Evolutionary conservation across 2,113 vertebrate genomes (phyloP).

Genomic region (Hepsetus odoe): DNA sequence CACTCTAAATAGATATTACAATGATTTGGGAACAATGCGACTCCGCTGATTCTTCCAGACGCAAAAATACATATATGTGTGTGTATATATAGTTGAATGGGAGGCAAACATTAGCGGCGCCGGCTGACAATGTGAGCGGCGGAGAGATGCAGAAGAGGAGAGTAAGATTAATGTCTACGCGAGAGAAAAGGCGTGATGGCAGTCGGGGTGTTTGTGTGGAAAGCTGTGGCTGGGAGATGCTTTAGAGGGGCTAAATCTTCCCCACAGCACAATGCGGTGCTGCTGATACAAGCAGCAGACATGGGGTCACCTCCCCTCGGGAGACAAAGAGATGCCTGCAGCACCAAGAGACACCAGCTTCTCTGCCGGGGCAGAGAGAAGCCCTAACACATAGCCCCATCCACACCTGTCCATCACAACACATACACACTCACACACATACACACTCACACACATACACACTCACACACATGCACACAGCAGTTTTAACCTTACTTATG

Average conservation of each 20-base stretch:
- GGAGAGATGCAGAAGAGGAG: slow-evolving; percentile 74
- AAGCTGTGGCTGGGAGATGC: slow-evolving; percentile 77
- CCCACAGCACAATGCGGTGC: slow-evolving; percentile 76
- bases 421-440: slow-evolving; percentile 3
- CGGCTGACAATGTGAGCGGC: slow-evolving; percentile 72
- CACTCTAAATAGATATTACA: slow-evolving; percentile 86
- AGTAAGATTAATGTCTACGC: slow-evolving; percentile 80
- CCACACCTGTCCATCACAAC: not conserved
- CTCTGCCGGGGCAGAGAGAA: not conserved
- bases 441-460: slow-evolving; percentile 17
- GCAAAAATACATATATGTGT: slow-evolving; percentile 79
- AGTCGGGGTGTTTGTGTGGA: slow-evolving; percentile 76
- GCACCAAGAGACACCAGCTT: slow-evolving; percentile 45
- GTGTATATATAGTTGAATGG: slow-evolving; percentile 72
- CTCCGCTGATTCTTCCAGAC: slow-evolving; percentile 75
- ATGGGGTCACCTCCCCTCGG: slow-evolving; percentile 79
- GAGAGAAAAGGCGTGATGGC: slow-evolving; percentile 75
- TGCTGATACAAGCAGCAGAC: slow-evolving; percentile 80
- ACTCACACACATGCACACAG: not conserved
- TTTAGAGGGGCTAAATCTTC: slow-evolving; percentile 80
- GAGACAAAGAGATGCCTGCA: slow-evolving; percentile 64
- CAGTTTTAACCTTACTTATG: too few species aligned
- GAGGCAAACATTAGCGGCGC: slow-evolving; percentile 77
- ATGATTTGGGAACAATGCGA: slow-evolving; percentile 83
- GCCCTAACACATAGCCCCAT: slow-evolving; percentile 4